Conservation (phyloP, 2,113 vertebrate species). For the Paracanthobrama guichenoti region DNA sequence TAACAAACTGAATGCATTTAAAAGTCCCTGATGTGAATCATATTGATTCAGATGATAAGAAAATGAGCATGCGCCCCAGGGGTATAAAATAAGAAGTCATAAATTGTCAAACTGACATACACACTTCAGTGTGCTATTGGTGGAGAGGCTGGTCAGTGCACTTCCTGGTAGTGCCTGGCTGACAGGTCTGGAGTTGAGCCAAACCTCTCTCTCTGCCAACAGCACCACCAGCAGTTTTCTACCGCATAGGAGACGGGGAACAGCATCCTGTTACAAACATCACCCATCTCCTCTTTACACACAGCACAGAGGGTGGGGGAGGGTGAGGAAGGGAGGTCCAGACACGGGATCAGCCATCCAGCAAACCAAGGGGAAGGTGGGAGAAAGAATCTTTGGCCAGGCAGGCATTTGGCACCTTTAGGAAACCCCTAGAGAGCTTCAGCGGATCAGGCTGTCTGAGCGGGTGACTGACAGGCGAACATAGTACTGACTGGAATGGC, state of each 20-base stretch:
- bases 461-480: slow-evolving; percentile 66
- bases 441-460: slow-evolving; percentile 53
- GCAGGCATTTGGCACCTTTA: slow-evolving; percentile 33
- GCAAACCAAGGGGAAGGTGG: slow-evolving; percentile 39
- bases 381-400: slow-evolving; percentile 48
- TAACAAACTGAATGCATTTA: background rate
- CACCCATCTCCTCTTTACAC: slow-evolving; percentile 37
- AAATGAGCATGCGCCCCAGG: background rate
- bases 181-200: slow-evolving; percentile 52
- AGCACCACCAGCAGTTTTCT: slow-evolving; percentile 48
- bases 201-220: slow-evolving; percentile 44
- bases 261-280: slow-evolving; percentile 53
- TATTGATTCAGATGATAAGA: background rate
- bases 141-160: slow-evolving; percentile 53
- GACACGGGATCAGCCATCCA: slow-evolving; percentile 50
- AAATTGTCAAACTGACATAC: background rate
- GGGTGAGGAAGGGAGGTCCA: slow-evolving; percentile 53
- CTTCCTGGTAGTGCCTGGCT: slow-evolving; percentile 72
- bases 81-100: background rate
- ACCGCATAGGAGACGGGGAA: slow-evolving; percentile 52
- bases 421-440: slow-evolving; percentile 47
- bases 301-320: slow-evolving; percentile 31
- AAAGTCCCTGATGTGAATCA: background rate
- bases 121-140: slow-evolving; percentile 46
- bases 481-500: slow-evolving; percentile 65